Percentiles rank a stretch among this genome's conserved stretches.
Evolutionary conservation across 2,888 invertebrate species (phyloP).

Genomic region (Catonia carolina): DNA sequence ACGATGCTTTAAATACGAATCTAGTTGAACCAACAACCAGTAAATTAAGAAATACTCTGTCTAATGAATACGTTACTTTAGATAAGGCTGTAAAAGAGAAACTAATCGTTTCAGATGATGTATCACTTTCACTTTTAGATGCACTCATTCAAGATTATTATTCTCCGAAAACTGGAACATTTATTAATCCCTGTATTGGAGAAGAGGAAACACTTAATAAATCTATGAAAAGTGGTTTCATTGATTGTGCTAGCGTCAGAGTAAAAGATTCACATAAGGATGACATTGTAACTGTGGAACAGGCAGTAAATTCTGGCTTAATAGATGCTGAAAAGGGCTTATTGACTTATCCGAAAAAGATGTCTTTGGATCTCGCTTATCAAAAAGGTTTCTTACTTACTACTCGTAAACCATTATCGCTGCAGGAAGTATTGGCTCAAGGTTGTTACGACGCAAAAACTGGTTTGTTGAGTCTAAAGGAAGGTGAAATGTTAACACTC

Average conservation of each 20-base stretch:
- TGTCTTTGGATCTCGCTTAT: slow-evolving; percentile 70
- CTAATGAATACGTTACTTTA: slow-evolving; percentile 63
- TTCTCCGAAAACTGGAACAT: slow-evolving; percentile 68
- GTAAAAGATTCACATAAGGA: slow-evolving; percentile 79
- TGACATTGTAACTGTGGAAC: slow-evolving; percentile 68
- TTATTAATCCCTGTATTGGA: slow-evolving; percentile 55
- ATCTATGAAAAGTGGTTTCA: slow-evolving; percentile 61
- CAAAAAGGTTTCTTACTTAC: slow-evolving; percentile 74
- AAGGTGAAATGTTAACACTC: slow-evolving; percentile 58
- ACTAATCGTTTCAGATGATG: slow-evolving; percentile 61
- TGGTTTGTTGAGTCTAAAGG: slow-evolving; percentile 62
- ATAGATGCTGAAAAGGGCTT: slow-evolving; percentile 62
- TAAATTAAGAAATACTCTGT: slow-evolving; percentile 59
- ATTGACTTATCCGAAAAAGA: slow-evolving; percentile 60
- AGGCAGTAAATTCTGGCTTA: slow-evolving; percentile 74
- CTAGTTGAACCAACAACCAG: slow-evolving; percentile 53
- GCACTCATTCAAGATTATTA: slow-evolving; percentile 66
- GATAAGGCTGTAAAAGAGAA: slow-evolving; percentile 65
- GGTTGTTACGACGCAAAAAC: slow-evolving; percentile 69
- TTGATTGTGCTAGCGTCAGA: slow-evolving; percentile 67
- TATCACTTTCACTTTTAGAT: slow-evolving; percentile 65
- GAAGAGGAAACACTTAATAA: slow-evolving; percentile 64
- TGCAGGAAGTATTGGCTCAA: slow-evolving; percentile 76
- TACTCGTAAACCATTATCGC: slow-evolving; percentile 69
- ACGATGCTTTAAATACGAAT: slow-evolving; percentile 43